Conservation (phyloP, 2,888 invertebrate species). For the Napeogenes sylphis region DNA sequence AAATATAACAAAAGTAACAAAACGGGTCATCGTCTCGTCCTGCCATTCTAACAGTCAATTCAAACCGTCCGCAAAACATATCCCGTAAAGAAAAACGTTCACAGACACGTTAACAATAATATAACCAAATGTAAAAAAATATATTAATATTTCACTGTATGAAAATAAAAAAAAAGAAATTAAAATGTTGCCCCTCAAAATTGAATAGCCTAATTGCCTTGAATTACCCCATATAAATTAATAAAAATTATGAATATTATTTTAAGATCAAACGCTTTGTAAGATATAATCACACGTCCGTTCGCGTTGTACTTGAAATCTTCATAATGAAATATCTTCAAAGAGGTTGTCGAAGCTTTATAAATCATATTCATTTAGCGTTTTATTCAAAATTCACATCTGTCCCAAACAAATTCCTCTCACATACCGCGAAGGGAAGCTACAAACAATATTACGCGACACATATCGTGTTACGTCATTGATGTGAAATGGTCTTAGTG, state of each 20-base stretch:
- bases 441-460: constrained; percentile 16
- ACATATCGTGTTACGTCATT: constrained; percentile 28
- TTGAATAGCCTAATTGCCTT: too few relatives aligned
- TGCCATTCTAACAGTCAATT: neutral
- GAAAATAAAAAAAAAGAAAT: neutral
- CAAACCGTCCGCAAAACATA: neutral
- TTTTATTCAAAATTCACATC: constrained; percentile 9
- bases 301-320: neutral
- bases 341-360: neutral
- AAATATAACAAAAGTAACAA: neutral
- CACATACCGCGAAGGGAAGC: constrained; percentile 7
- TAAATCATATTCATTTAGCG: neutral
- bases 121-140: neutral
- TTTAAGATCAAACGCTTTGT: neutral
- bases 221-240: too few relatives aligned
- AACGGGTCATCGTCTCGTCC: neutral
- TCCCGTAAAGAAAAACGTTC: neutral
- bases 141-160: neutral
- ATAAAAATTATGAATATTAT: neutral
- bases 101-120: neutral
- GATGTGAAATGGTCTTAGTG: neutral
- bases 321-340: neutral
- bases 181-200: too few relatives aligned
- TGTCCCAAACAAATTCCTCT: constrained; percentile 9
- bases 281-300: neutral